Percentiles rank a stretch among this genome's conserved stretches.
phyloP scores from a whole-genome alignment of 2,113 vertebrate species.

The Polyodon spathula region DNA sequence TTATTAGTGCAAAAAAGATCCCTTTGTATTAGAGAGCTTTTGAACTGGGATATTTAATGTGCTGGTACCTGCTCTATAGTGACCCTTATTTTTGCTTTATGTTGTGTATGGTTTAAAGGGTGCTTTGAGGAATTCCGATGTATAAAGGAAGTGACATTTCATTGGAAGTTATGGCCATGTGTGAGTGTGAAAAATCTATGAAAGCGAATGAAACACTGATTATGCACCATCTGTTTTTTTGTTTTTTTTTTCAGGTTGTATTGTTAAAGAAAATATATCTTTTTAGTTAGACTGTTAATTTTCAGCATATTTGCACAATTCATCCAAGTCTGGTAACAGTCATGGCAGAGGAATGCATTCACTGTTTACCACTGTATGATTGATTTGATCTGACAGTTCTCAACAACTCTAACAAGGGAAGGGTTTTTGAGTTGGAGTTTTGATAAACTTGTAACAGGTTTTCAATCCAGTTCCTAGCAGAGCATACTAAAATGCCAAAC shows the following conservation, averaged over 20 bases:
- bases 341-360: too few species aligned
- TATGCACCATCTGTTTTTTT: conserved; percentile 42
- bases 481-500: too few species aligned
- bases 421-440: too few species aligned
- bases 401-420: too few species aligned
- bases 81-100: conserved; percentile 11
- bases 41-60: conserved; percentile 26
- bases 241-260: conserved; percentile 24
- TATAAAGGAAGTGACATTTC: conserved; percentile 33
- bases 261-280: too few species aligned
- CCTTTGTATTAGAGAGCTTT: conserved; percentile 37
- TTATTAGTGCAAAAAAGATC: conserved; percentile 22
- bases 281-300: too few species aligned
- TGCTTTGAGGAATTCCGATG: conserved; percentile 30
- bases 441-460: too few species aligned
- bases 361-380: too few species aligned
- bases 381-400: too few species aligned
- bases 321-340: too few species aligned
- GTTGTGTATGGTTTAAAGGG: conserved; percentile 22
- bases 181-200: conserved; percentile 22
- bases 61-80: conserved; percentile 37
- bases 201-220: conserved; percentile 22
- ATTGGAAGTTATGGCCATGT: conserved; percentile 22
- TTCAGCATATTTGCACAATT: too few species aligned
- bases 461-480: too few species aligned